Evolutionary conservation across 2,888 invertebrate genomes (phyloP), one percentile per base, ranked within the genome.

Genomic region (Eristalis tenax): DNA sequence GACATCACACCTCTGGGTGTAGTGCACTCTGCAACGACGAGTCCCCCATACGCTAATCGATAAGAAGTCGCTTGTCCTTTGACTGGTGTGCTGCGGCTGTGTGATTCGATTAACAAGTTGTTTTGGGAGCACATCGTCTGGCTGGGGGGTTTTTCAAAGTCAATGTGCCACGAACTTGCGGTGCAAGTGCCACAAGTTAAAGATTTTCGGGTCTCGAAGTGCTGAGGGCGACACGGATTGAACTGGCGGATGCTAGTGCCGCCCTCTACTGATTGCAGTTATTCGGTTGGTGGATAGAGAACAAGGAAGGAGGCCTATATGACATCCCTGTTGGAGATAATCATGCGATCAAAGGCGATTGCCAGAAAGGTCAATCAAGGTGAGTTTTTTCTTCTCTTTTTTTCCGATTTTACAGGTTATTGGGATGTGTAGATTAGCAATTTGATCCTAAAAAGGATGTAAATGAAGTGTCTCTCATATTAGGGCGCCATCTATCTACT

Each of bases 291-390:
- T 59, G 43, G 59, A 82, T 69, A 83, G 38, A 35, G 11, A 35
- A 13, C 13, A 38, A 38, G 38, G 13, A 73, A 50, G 77, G 83
- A 69, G 61, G 84, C 88, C 89, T 84, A 89, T 89, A 92, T 92
- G 92, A 90, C 91, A 90, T 90, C 91, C 84, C 75, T 91, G 23
- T 88, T 92, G 83, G 91, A 92, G 80, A 89, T 91, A 90, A 92
- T 92, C 90, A 93, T 93, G 93, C 93, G 93, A 91, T 92, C 92
- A 87, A 93, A 93, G 90, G 91, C 92, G 91, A 90, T 91, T 90
- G 93, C 93, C n/a, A 91, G 92, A 89, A 93, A 91, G 89, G 89
- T 92, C 26, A 90, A 91, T 91, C 91, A 91, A 90, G 91, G 93
- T 93, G 88, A 92, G 91, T 89, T 6, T 35, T 1, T 59, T 13